Evolutionary conservation across 35 echinoderm and acorn worm species (phyloP), one percentile per base, ranked within the genome.

Genomic region (Acanthaster planci): DNA sequence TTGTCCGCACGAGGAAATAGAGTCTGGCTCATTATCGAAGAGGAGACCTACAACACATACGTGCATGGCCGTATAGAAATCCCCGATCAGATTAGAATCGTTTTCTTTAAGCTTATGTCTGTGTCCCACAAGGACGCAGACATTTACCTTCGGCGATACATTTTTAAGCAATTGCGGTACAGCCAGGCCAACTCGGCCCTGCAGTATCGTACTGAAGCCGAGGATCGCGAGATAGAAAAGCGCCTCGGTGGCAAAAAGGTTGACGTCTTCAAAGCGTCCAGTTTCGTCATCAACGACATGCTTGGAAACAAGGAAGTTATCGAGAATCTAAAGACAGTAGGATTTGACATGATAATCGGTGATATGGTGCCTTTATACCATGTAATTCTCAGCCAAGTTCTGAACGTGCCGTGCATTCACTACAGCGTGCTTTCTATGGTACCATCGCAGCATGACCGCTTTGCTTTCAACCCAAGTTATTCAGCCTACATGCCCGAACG

Each of bases 311-410:
- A 2, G 2, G 2, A 72, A 0, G 19, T 23, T 26, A 72, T 72
- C 26, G 29, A n/a, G 29, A 30, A 72, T 2, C 64, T 72, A 1
- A 72, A 34, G 34, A 31, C 29, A 1, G 29, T 72, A 36, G 64
- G 64, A 8, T 72, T 72, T 26, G 64, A 72, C 23, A 72, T 72
- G 64, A 72, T 72, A 14, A 34, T 72, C 34, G 64, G 64, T 10
- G 64, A 72, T 72, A 9, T 34, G 64, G 64, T 72, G 34, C 18
- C 64, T 72, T 34, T 72, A 10, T 72, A 72, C 30, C 64, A 72
- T 27, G 64, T 72, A 29, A 27, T 72, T 34, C 64, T 72, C 10
- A 72, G 64, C 9, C 64, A 72, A 8, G 64, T 72, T 14, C 26
- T 72, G 0, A 72, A 72, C 1, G 64, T 72, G 1, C 64, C 64